Evolutionary conservation across 2,888 invertebrate genomes (phyloP), one percentile per base, ranked within the genome.

Genomic region (Callyntrura sp.): DNA sequence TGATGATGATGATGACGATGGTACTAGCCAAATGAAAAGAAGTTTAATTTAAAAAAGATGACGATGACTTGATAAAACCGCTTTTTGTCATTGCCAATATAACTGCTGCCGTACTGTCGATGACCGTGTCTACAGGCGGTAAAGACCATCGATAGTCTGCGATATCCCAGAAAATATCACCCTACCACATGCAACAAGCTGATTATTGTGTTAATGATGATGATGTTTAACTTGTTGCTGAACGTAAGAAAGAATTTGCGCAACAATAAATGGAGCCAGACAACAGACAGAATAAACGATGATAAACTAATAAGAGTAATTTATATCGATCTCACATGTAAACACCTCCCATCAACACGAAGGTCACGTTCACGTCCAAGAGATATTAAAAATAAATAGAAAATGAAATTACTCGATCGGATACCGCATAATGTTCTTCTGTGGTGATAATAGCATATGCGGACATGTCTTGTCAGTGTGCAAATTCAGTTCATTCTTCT

Each of bases 231-330:
- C n/a, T n/a, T n/a, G n/a, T n/a, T n/a, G n/a, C n/a, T n/a, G n/a
- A n/a, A n/a, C n/a, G n/a, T n/a, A n/a, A n/a, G n/a, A n/a, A n/a
- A n/a, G n/a, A n/a, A n/a, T n/a, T n/a, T n/a, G n/a, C n/a, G n/a
- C n/a, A n/a, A n/a, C n/a, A n/a, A n/a, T n/a, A n/a, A n/a, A n/a
- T n/a, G n/a, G n/a, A n/a, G n/a, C n/a, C n/a, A n/a, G n/a, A n/a
- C n/a, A n/a, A n/a, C n/a, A n/a, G n/a, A n/a, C n/a, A n/a, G n/a
- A n/a, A n/a, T n/a, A n/a, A n/a, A 78, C 25, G 20, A 79, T 35
- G 79, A 79, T 57, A 55, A 79, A 79, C 79, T 79, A 79, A 79
- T 79, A 79, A 25, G 57, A 79, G 79, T 51, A 79, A 79, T 79
- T 79, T 79, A 79, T 79, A 55, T 57, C 35, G 35, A 79, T 79